A percentile compares a stretch with the other conserved stretches of the same genome.
These are phyloP conservation scores for Callosobruchus maculatus DNA, from an alignment of 2,888 invertebrate species.

Conservation along the genomic window DNA sequence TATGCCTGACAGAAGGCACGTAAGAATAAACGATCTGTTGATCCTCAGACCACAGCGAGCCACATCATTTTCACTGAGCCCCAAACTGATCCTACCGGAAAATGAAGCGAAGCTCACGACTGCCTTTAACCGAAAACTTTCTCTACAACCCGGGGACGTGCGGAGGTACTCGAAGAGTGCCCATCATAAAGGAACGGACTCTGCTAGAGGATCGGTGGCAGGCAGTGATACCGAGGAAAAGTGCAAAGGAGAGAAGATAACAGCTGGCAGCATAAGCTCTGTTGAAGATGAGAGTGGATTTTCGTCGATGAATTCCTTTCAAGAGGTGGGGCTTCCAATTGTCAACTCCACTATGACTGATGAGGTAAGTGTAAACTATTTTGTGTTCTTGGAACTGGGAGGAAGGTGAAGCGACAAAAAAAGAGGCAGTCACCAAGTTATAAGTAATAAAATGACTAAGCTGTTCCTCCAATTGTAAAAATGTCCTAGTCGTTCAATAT, in stretches of 20 bases:
- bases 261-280: slow-evolving; percentile 41
- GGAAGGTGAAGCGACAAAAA: no score
- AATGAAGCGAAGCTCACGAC: slow-evolving; percentile 35
- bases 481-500: no score
- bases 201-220: slow-evolving; percentile 30
- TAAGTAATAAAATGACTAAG: no score
- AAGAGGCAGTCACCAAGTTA: no score
- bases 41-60: slow-evolving; percentile 24
- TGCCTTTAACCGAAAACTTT: slow-evolving; percentile 43
- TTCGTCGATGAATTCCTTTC: slow-evolving; percentile 80
- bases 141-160: slow-evolving; percentile 37
- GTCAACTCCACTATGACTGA: slow-evolving; percentile 34
- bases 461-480: no score
- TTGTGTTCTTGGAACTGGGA: no score
- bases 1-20: no score
- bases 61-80: slow-evolving; percentile 41
- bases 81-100: slow-evolving; percentile 41
- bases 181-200: slow-evolving; percentile 13
- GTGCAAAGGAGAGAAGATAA: slow-evolving; percentile 26
- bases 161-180: slow-evolving; percentile 15
- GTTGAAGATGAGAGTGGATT: slow-evolving; percentile 81
- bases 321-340: slow-evolving; percentile 72
- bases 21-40: no score
- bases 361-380: slow-evolving; percentile 18
- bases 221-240: slow-evolving; percentile 28